Base-by-base conservation (phyloP, 2,797 vertebrate genomes). In the Malacoctenus gilli region DNA sequence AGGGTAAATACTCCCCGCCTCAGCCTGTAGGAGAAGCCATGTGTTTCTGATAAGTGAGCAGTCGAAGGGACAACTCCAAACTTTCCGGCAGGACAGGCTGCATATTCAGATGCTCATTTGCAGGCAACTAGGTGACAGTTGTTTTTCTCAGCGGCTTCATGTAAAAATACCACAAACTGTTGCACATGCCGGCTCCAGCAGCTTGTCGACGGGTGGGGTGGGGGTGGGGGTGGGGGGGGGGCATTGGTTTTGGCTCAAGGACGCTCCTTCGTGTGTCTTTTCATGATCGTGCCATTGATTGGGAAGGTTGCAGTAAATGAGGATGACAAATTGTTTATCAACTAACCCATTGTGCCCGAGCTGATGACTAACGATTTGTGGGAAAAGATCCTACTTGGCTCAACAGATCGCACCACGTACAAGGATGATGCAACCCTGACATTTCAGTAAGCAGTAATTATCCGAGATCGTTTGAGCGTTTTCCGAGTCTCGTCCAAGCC, bases 311-410 rank as follows among this genome's bases (percentile, higher is more conserved):
- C 56, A 52, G 65, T 59, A 64, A 84, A 79, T 49, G 61, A 59
- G 55, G 42, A 36, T 79, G 80, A 83, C 56, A 61, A 75, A 83
- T 60, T 75, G 62, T 76, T 83, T 28, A 83, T 84, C 62, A 79
- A 75, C 77, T 59, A 43, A 74, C 39, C 40, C 72, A 75, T 68
- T 84, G 69, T 75, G 64, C 47, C 72, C 44, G 28, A 67, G 65
- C n/a, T 56, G 82, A 82, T 83, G 85, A 86, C 83, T 86, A 83
- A 87, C 9, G 9, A 71, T 59, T 82, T 82, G 71, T 80, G 73
- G 79, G 81, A 87, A 87, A 82, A 42, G 65, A 84, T 85, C 62
- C 32, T 66, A 72, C 74, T 79, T 74, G 82, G 80, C 77, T 83
- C 49, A 41, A 79, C 59, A 64, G 61, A 75, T 79, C 68, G 71